Conservation (phyloP, 2,797 vertebrate genomes). For the Malacoctenus gilli region DNA sequence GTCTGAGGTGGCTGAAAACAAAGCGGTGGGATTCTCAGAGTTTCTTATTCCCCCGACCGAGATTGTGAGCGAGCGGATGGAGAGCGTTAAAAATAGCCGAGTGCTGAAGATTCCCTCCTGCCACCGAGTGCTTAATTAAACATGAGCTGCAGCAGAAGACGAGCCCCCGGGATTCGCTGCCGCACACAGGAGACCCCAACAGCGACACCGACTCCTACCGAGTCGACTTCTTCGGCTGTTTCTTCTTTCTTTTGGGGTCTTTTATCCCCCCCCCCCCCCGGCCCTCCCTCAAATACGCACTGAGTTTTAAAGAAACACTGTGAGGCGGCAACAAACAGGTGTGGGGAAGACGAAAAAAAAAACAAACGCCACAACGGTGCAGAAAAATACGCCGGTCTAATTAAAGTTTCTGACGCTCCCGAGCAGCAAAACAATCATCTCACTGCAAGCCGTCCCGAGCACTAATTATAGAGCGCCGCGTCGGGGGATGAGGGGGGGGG, state of each 20-base stretch:
- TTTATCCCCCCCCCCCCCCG: too few relatives aligned
- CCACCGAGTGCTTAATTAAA: conserved; percentile 70
- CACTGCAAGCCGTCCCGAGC: background rate
- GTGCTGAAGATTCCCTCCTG: conserved; percentile 50
- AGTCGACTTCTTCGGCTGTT: background rate
- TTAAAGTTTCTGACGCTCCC: background rate
- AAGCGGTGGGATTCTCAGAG: background rate
- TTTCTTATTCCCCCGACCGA: conserved; percentile 8
- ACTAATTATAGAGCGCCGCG: background rate
- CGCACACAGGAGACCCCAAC: conserved; percentile 23
- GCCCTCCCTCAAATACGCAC: too few relatives aligned
- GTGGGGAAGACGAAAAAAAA: too few relatives aligned
- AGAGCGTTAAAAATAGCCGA: conserved; percentile 56
- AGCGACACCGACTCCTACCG: conserved; percentile 14
- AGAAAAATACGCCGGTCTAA: background rate
- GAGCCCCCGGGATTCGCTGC: conserved; percentile 33
- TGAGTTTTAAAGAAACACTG: too few relatives aligned
- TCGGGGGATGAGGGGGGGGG: background rate
- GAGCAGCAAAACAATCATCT: background rate
- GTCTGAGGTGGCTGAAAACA: background rate
- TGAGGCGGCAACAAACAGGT: too few relatives aligned
- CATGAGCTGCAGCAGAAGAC: conserved; percentile 66
- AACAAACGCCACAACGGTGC: background rate
- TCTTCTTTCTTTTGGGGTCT: too few relatives aligned
- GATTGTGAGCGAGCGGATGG: conserved; percentile 22